Evolutionary conservation across 2,888 invertebrate genomes (phyloP).

Genomic region (Apotomis capreana): DNA sequence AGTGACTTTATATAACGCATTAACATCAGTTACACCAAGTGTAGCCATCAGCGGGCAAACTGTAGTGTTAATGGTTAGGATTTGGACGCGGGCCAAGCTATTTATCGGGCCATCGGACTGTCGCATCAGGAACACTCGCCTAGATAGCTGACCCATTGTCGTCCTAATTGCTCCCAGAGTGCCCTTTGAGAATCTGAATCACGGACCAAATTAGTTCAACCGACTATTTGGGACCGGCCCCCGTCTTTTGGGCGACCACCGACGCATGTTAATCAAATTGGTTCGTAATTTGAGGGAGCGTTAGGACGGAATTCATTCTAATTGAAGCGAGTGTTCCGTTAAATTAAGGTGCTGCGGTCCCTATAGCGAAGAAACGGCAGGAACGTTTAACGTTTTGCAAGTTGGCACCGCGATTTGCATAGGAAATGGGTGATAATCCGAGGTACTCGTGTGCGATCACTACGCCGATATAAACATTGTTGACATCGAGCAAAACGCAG

Average conservation of each 20-base stretch:
- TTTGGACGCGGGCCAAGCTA: slow-evolving; percentile 59
- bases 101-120: slow-evolving; percentile 45
- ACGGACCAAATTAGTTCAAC: slow-evolving; percentile 54
- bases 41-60: slow-evolving; percentile 32
- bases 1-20: slow-evolving; percentile 43
- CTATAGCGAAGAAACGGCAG: not conserved
- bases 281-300: slow-evolving; percentile 19
- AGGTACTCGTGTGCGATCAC: not conserved
- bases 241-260: slow-evolving; percentile 21
- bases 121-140: slow-evolving; percentile 49
- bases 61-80: slow-evolving; percentile 45
- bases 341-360: slow-evolving; percentile 6
- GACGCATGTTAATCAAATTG: slow-evolving; percentile 36
- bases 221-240: slow-evolving; percentile 33
- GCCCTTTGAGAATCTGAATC: slow-evolving; percentile 68
- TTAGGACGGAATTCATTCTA: slow-evolving; percentile 12
- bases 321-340: slow-evolving; percentile 23
- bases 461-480: slow-evolving; percentile 30
- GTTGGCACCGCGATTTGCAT: slow-evolving; percentile 18
- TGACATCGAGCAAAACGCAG: slow-evolving; percentile 39
- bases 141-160: slow-evolving; percentile 62
- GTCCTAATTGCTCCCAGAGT: slow-evolving; percentile 58
- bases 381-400: slow-evolving; percentile 5
- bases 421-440: slow-evolving; percentile 11
- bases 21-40: slow-evolving; percentile 39